Percentiles rank a stretch among this genome's conserved stretches.
Evolutionary conservation across 2,888 invertebrate genomes (phyloP).

Genomic region (Coleophora deauratella): DNA sequence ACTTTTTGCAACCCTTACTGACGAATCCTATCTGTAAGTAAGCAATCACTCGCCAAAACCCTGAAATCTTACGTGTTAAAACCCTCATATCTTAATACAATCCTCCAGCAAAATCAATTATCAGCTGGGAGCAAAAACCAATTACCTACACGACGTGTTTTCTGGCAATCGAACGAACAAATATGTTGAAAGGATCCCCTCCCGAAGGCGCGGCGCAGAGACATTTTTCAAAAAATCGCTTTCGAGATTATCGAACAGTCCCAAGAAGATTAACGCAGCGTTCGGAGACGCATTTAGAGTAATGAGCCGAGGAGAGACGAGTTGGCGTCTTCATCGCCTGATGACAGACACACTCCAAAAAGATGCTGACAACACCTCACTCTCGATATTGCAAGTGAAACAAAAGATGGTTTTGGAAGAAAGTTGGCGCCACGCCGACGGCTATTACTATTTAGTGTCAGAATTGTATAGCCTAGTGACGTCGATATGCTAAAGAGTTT

Average conservation of each 20-base stretch:
- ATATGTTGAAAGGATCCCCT: too few species aligned
- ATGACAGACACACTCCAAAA: conserved; percentile 18
- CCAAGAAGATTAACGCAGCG: too few species aligned
- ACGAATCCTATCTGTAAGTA: too few species aligned
- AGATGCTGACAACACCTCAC: conserved; percentile 19
- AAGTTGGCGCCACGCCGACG: conserved; percentile 7
- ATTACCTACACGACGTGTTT: not conserved
- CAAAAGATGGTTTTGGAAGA: conserved; percentile 19
- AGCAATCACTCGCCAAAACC: too few species aligned
- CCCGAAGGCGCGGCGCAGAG: not conserved
- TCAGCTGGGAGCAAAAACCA: too few species aligned
- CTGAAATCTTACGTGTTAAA: too few species aligned
- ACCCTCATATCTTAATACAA: too few species aligned
- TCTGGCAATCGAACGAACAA: not conserved
- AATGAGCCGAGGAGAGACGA: conserved; percentile 26
- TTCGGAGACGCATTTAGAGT: conserved; percentile 27
- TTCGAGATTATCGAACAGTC: not conserved
- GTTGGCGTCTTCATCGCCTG: conserved; percentile 10
- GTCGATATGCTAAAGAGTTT: too few species aligned
- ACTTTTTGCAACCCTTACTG: too few species aligned
- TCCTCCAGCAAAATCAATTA: too few species aligned
- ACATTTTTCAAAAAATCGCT: not conserved
- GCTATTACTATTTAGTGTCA: too few species aligned
- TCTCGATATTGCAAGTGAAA: conserved; percentile 14
- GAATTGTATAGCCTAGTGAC: too few species aligned